Percentiles rank a stretch among this genome's conserved stretches.
phyloP scores from a whole-genome alignment of 2,113 vertebrate species.

The Telmatochromis sp. region DNA sequence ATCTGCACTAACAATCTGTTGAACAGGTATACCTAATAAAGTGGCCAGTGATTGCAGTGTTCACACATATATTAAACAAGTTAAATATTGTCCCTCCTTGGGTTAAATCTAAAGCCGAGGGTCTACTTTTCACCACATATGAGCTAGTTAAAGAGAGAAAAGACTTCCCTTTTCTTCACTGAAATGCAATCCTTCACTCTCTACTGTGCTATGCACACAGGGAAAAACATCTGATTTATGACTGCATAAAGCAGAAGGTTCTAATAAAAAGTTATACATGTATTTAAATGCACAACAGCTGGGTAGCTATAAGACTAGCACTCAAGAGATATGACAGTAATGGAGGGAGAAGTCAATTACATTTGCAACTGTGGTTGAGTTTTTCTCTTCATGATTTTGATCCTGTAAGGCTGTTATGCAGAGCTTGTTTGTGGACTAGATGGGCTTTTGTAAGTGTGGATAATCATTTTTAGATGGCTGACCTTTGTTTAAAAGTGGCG shows the following conservation, averaged over 20 bases:
- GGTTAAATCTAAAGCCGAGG: not conserved
- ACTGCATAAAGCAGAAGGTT: not conserved
- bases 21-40: not conserved
- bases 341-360: not conserved
- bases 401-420: not conserved
- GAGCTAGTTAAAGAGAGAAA: not conserved
- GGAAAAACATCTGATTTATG: not conserved
- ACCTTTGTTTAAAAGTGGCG: not conserved
- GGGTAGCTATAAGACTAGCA: not conserved
- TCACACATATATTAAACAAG: not conserved
- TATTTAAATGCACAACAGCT: not conserved
- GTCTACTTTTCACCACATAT: not conserved
- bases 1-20: not conserved
- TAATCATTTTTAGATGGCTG: not conserved
- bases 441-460: not conserved
- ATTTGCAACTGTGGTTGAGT: not conserved
- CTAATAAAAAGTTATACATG: not conserved
- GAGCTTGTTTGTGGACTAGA: not conserved
- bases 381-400: not conserved
- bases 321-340: not conserved
- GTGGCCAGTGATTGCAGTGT: not conserved
- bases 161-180: not conserved
- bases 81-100: not conserved
- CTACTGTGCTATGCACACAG: not conserved
- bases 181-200: not conserved